Conservation (phyloP, 2,888 invertebrate species). For the Cheilosia vulpina region DNA sequence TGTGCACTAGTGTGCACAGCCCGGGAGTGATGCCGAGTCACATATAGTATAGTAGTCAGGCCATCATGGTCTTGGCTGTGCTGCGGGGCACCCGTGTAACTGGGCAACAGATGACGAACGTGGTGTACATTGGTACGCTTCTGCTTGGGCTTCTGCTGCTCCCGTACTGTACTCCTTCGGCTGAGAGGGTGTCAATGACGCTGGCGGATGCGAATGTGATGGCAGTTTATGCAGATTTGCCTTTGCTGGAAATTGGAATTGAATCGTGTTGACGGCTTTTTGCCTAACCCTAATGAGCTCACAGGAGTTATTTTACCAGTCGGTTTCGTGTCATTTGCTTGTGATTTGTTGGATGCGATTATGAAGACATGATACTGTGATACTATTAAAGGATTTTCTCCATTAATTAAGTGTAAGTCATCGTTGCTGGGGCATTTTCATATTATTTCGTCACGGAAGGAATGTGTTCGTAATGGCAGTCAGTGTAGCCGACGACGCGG, state of each 20-base stretch:
- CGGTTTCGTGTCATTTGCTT: slow-evolving; percentile 75
- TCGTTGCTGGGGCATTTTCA: slow-evolving; percentile 60
- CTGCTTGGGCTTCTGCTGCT: slow-evolving; percentile 65
- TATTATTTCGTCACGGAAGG: slow-evolving; percentile 73
- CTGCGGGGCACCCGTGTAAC: slow-evolving; percentile 33
- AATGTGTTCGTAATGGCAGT: slow-evolving; percentile 39
- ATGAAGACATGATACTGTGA: slow-evolving; percentile 74
- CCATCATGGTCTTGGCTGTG: slow-evolving; percentile 19
- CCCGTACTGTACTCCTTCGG: slow-evolving; percentile 54
- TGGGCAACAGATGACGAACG: slow-evolving; percentile 61
- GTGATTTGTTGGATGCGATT: slow-evolving; percentile 74
- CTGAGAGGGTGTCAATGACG: slow-evolving; percentile 73
- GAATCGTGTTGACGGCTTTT: slow-evolving; percentile 75
- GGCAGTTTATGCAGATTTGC: slow-evolving; percentile 72
- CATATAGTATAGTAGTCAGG: slow-evolving; percentile 47
- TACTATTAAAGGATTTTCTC: slow-evolving; percentile 74
- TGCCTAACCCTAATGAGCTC: slow-evolving; percentile 74
- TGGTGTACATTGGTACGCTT: slow-evolving; percentile 64
- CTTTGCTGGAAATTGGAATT: slow-evolving; percentile 68
- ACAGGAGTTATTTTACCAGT: slow-evolving; percentile 69
- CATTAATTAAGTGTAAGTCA: slow-evolving; percentile 75
- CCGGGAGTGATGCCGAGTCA: slow-evolving; percentile 34
- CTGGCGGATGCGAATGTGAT: slow-evolving; percentile 51
- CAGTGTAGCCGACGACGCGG: background rate
- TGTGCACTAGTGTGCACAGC: background rate